Evolutionary conservation across 2,113 vertebrate species (phyloP), one percentile per base, ranked within the genome.

Genomic region (Paedocypris sp.): DNA sequence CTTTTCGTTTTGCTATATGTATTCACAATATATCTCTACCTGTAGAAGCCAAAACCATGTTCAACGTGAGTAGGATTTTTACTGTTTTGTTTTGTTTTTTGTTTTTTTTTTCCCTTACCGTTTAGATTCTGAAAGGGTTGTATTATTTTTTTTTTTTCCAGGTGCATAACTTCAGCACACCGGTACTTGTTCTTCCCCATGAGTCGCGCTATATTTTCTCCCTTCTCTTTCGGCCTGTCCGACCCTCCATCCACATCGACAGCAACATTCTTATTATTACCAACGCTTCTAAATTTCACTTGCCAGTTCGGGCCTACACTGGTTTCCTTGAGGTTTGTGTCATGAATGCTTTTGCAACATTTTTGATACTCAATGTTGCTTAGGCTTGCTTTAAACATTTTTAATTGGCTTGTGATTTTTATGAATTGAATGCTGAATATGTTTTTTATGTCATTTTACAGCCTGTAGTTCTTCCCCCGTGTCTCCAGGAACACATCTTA

Each of bases 241-340:
- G 91, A 18, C 91, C 91, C 29, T 93, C 93, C 68, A 84, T 92
- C 59, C 91, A 97, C 65, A 81, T 99, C 73, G 93, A 98, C 83
- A 91, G 88, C 79, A 98, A 97, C 72, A 96, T 98, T 75, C 85
- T 98, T 64, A 92, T 99, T 57, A 86, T 94, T 79, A 98, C 94
- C 64, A 99, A 99, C 28, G 94, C 93, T 15, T 99, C 95, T 33
- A 97, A 94, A 82, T 98, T 98, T 77, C 91, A 97, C 71, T 85
- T 99, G 43, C 95, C 95, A 52, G 87, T 98, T 54, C 80, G 92
- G 69, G 95, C 92, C 2, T 99, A 98, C 78, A 99, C 95, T 5
- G 94, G 95, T 66, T 96, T 98, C 83, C 77, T 99, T 72, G 92
- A 97, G 86, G 95, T 95, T 85, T 83, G 28, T n/a, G n/a, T n/a